Conservation (phyloP, 2,797 vertebrate species). For the Macropus fuliginosus region DNA sequence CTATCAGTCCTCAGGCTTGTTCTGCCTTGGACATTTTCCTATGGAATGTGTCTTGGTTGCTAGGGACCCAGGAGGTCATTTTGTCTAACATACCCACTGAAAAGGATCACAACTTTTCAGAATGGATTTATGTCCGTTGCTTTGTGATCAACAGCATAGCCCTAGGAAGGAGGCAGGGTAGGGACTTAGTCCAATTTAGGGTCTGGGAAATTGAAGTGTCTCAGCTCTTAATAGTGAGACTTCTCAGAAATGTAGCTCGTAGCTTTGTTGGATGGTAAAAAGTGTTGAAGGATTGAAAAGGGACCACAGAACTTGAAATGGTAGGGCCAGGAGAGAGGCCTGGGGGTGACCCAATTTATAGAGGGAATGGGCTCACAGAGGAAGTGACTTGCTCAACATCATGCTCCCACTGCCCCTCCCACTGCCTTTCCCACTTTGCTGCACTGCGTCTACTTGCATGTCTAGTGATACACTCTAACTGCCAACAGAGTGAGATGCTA, state of each 20-base stretch:
- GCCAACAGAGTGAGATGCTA: background rate
- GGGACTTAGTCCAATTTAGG: background rate
- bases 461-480: background rate
- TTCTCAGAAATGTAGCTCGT: background rate
- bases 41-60: background rate
- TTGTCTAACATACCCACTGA: background rate
- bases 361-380: background rate
- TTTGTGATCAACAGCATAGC: background rate
- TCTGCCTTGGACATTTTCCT: background rate
- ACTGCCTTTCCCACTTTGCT: background rate
- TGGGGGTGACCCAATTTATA: background rate
- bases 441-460: background rate
- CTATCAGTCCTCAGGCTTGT: background rate
- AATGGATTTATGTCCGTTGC: background rate
- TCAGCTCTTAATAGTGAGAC: background rate
- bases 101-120: background rate
- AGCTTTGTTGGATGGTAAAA: background rate
- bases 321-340: background rate
- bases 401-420: too few relatives aligned
- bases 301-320: background rate
- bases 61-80: background rate
- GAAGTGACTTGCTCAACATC: background rate
- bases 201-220: background rate
- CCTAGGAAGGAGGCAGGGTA: background rate
- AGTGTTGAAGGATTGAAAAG: background rate